Percentiles rank a stretch among this genome's conserved stretches.
Conservation (phyloP, 2,888 invertebrate genomes). For the Cerastoderma edule region DNA sequence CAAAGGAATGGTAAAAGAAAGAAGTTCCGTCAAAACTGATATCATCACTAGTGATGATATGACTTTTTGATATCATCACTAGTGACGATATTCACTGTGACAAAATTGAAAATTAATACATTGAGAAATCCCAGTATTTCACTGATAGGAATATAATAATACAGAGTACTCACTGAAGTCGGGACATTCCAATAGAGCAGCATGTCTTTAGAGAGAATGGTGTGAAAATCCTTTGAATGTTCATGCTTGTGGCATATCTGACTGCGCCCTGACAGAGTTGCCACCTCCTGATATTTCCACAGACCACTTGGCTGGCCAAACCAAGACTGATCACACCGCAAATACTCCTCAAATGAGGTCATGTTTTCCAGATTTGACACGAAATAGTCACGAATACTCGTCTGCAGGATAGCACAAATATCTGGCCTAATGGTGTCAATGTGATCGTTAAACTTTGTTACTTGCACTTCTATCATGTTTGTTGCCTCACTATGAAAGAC, state of each 20-base stretch:
- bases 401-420: conserved; percentile 26
- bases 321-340: conserved; percentile 40
- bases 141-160: too few species aligned
- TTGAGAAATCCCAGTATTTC: too few species aligned
- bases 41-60: too few species aligned
- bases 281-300: conserved; percentile 7
- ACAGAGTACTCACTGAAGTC: too few species aligned
- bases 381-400: conserved; percentile 28
- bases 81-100: too few species aligned
- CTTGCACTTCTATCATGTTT: conserved; percentile 38
- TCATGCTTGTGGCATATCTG: conserved; percentile 21
- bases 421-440: conserved; percentile 10
- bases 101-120: too few species aligned
- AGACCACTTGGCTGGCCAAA: conserved; percentile 32
- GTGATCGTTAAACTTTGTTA: conserved; percentile 27
- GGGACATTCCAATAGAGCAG: neutral
- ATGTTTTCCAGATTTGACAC: conserved; percentile 39
- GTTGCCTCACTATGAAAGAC: conserved; percentile 7
- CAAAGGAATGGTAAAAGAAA: too few species aligned
- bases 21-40: too few species aligned
- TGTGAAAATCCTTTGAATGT: neutral
- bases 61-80: too few species aligned
- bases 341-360: conserved; percentile 18
- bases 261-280: neutral
- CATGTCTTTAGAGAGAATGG: neutral